Evolutionary conservation across 2,797 vertebrate genomes (phyloP), one percentile per base, ranked within the genome.

Genomic region (Microctenopoma steveboyesi): DNA sequence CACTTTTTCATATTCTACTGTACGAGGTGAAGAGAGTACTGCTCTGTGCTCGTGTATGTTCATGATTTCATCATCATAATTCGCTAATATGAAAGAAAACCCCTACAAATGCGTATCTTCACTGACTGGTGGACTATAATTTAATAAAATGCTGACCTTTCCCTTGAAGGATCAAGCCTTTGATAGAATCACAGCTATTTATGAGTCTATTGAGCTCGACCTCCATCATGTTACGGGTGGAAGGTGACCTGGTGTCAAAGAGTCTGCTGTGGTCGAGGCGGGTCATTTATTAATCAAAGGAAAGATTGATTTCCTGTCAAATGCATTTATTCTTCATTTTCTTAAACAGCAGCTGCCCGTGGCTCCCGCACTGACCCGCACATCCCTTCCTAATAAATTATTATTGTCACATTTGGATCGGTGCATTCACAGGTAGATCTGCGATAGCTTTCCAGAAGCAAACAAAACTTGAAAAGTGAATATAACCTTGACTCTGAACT

Each of bases 381-480:
- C n/a, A 5, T 49, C 59, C 27, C 70, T n/a, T 28, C 39, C 43
- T 30, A 74, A 28, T 58, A 49, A 61, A 54, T 22, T 74, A n/a
- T 58, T 46, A 61, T 54, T 18, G n/a, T 39, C 57, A 30, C 73
- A 49, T 84, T 76, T 72, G 25, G 33, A 74, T 70, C 27, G 73
- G 49, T 62, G 64, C 74, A 68, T 63, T 50, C 2, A 40, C 72
- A 62, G 69, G 73, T 69, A 43, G 70, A 79, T 66, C 69, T 71
- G 15, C 64, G 71, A 72, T 55, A 60, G 53, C 63, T 79, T 81
- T 88, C 92, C 64, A 77, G 65, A 79, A 76, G 80, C 77, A 84
- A 85, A 81, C 63, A 69, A 66, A 91, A 86, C 75, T 89, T 89
- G 59, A 87, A 88, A 89, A 85, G 80, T 63, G 59, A 72, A 73